Evolutionary conservation across 2,888 invertebrate genomes (phyloP).

Genomic region (Strigamia maritima): DNA sequence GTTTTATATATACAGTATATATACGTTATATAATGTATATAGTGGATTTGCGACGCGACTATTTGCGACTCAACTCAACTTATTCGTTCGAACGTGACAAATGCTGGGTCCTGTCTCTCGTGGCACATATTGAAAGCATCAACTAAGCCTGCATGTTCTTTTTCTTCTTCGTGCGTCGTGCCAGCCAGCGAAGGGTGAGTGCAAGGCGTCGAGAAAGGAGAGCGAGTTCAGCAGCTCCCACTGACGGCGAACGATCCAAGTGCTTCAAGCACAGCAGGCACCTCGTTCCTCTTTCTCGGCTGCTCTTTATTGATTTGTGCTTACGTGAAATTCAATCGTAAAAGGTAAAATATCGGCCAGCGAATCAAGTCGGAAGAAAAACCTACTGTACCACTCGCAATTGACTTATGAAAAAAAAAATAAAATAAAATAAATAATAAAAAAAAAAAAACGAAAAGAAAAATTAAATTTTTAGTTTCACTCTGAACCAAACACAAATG

Average conservation of each 20-base stretch:
- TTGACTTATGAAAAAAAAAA: not conserved
- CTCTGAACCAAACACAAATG: no score
- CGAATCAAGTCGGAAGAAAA: conserved; percentile 1
- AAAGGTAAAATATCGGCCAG: conserved; percentile 12
- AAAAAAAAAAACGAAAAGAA: not conserved
- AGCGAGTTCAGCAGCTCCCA: conserved; percentile 1
- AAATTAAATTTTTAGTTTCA: not conserved
- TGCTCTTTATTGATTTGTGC: conserved; percentile 19
- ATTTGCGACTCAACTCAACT: not conserved
- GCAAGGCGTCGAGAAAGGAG: not conserved
- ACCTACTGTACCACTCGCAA: not conserved
- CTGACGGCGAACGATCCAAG: not conserved
- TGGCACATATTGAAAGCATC: conserved; percentile 19
- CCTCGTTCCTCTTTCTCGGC: not conserved
- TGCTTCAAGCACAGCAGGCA: conserved; percentile 11
- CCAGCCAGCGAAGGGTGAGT: not conserved
- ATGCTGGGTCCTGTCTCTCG: not conserved
- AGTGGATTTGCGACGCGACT: not conserved
- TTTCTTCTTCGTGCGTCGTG: not conserved
- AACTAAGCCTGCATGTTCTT: conserved; percentile 3
- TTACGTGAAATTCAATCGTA: conserved; percentile 23
- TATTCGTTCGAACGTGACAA: conserved; percentile 23
- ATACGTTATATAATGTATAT: not conserved
- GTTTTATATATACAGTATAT: not conserved
- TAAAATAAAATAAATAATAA: not conserved